These are phyloP conservation scores for Coilia nasus DNA, from an alignment of 2,797 vertebrate genomes.

Conservation along the genomic window DNA sequence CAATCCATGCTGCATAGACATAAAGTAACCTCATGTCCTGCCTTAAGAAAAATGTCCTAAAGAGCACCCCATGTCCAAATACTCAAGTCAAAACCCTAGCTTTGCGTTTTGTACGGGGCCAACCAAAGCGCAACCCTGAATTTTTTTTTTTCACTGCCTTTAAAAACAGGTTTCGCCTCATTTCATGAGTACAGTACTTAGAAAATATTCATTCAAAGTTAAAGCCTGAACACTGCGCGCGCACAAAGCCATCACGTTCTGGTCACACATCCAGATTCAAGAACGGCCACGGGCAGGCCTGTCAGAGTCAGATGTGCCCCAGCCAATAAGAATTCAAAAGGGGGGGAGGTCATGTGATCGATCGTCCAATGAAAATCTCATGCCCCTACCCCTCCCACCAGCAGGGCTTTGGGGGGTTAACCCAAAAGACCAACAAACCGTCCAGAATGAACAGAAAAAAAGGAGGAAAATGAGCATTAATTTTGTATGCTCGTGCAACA, in stretches of 20 bases:
- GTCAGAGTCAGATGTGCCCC: conserved; percentile 34
- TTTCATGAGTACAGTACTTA: conserved; percentile 83
- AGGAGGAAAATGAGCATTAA: conserved; percentile 24
- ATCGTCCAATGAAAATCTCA: conserved; percentile 29
- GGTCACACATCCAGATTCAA: conserved; percentile 30
- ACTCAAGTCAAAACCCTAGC: conserved; percentile 62
- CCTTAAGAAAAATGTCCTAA: conserved; percentile 24
- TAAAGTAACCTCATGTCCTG: background rate
- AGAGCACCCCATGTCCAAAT: conserved; percentile 34
- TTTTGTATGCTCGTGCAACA: conserved; percentile 18
- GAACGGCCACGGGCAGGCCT: conserved; percentile 28
- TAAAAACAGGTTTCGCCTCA: conserved; percentile 71
- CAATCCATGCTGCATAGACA: background rate
- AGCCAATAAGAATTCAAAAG: conserved; percentile 48
- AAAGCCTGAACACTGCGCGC: conserved; percentile 41
- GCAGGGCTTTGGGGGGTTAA: conserved; percentile 46
- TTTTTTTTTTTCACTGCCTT: conserved; percentile 67
- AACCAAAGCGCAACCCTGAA: conserved; percentile 65
- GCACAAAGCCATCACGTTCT: conserved; percentile 31
- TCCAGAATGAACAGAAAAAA: conserved; percentile 8
- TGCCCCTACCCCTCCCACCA: background rate
- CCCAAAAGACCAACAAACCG: conserved; percentile 35
- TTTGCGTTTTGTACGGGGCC: conserved; percentile 67
- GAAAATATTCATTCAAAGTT: conserved; percentile 54
- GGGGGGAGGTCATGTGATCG: background rate